Evolutionary conservation across 2,888 invertebrate genomes (phyloP).

Genomic region (Catocala nupta): DNA sequence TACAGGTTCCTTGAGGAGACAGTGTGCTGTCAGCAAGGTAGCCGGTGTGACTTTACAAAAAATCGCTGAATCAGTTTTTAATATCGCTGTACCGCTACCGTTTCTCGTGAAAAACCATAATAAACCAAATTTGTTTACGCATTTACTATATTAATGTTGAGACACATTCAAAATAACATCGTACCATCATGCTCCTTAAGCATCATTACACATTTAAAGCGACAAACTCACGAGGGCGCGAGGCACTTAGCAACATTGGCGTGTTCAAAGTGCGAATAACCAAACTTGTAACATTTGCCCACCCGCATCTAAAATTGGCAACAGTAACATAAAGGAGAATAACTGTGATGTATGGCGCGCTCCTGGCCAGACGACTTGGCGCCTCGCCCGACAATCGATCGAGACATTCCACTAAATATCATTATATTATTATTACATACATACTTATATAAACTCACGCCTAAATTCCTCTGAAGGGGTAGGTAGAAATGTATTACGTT

Average conservation of each 20-base stretch:
- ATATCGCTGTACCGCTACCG: no score
- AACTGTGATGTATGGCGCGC: slow-evolving; percentile 45
- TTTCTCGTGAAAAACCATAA: no score
- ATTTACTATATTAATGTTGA: no score
- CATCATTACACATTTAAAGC: not conserved
- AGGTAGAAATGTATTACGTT: no score
- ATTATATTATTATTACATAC: slow-evolving; percentile 1
- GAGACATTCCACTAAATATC: slow-evolving; percentile 40
- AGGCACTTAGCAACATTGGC: slow-evolving; percentile 18
- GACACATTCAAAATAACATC: no score
- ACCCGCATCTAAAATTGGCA: slow-evolving; percentile 33
- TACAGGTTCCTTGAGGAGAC: no score
- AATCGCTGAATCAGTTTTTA: no score
- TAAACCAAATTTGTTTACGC: no score
- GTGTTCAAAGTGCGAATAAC: slow-evolving; percentile 19
- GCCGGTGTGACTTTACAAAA: no score
- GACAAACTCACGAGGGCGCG: not conserved
- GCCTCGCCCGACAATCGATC: slow-evolving; percentile 54
- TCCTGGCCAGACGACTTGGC: slow-evolving; percentile 55
- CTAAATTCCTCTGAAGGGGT: no score
- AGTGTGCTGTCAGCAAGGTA: no score
- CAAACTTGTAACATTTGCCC: slow-evolving; percentile 26
- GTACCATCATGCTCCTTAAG: not conserved
- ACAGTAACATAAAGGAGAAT: slow-evolving; percentile 40
- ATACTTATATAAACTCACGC: not conserved